Percentiles rank a stretch among this genome's conserved stretches.
phyloP scores from a whole-genome alignment of 1,140 invertebrate genomes.

The Polypedilum vanderplanki region DNA sequence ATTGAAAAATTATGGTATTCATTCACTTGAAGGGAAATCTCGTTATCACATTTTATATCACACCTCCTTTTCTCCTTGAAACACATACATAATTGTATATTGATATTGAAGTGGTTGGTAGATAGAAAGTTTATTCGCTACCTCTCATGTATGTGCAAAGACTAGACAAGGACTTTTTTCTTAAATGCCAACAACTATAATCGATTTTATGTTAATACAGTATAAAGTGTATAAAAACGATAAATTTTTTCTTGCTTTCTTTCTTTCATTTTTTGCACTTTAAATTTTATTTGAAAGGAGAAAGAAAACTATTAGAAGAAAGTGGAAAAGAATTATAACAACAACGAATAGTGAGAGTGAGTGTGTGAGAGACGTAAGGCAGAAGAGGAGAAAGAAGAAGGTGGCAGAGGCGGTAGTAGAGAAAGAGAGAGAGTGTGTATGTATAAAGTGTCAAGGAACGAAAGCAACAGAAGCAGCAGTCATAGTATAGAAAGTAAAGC shows the following conservation, averaged over 20 bases:
- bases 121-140: no score
- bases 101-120: no score
- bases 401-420: not conserved
- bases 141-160: not conserved
- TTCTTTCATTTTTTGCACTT: not conserved
- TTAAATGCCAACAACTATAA: not conserved
- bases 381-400: not conserved
- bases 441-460: no score
- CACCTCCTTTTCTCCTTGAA: no score
- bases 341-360: not conserved
- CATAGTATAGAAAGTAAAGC: not conserved
- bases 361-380: not conserved
- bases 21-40: no score
- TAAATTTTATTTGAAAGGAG: not conserved
- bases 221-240: not conserved
- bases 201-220: not conserved
- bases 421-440: no score
- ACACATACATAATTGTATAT: no score
- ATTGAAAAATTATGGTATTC: no score
- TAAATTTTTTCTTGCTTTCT: not conserved
- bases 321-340: not conserved
- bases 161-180: conserved; percentile 1
- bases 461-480: no score
- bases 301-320: not conserved
- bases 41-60: no score